These are phyloP conservation scores for Craterocephalus amniculus DNA, from an alignment of 2,797 vertebrate genomes.

Conservation along the genomic window DNA sequence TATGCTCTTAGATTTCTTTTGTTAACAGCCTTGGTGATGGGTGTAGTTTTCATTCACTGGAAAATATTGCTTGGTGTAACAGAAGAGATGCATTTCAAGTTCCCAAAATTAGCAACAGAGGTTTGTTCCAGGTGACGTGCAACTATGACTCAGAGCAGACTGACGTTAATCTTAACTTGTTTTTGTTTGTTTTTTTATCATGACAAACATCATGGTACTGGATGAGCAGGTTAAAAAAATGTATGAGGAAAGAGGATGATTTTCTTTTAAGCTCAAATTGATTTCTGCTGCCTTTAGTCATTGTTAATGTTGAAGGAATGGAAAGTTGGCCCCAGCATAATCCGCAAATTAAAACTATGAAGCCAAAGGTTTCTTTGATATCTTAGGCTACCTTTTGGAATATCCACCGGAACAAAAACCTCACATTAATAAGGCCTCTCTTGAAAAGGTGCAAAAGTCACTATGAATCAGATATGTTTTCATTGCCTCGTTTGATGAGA, in stretches of 20 bases:
- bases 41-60: conserved; percentile 9
- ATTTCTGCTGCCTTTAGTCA: neutral
- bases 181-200: neutral
- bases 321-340: neutral
- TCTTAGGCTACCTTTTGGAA: neutral
- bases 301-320: neutral
- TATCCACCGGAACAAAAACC: too few species aligned
- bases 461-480: neutral
- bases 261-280: neutral
- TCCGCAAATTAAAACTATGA: neutral
- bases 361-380: neutral
- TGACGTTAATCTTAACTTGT: too few species aligned
- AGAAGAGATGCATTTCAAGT: conserved; percentile 2
- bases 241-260: neutral
- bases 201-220: neutral
- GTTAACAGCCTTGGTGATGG: conserved; percentile 24
- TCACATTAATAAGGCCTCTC: neutral
- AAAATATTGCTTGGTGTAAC: conserved; percentile 14
- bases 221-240: neutral
- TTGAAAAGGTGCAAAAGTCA: neutral
- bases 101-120: neutral
- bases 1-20: conserved; percentile 1
- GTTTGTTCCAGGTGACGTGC: neutral
- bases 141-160: neutral
- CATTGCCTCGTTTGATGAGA: neutral